Conservation (phyloP, 2,888 invertebrate genomes). For the Pseudococcus jackbeardsleyi region DNA sequence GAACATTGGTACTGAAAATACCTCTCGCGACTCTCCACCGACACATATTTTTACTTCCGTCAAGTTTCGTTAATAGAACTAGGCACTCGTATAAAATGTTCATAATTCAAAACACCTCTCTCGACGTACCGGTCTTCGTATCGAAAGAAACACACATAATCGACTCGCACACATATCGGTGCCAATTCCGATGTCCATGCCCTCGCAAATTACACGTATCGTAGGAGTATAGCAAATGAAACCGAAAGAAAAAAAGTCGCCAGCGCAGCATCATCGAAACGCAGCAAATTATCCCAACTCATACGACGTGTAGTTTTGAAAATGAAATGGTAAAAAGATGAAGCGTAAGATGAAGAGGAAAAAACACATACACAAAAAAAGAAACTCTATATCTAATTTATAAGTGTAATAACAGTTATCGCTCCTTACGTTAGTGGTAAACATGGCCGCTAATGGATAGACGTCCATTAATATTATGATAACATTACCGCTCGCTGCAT, state of each 20-base stretch:
- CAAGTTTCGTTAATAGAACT: not conserved
- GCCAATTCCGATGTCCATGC: not conserved
- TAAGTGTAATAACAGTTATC: slow-evolving; percentile 64
- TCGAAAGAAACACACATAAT: not conserved
- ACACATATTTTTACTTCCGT: not conserved
- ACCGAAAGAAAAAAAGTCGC: too few relatives aligned
- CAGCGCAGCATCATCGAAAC: not conserved
- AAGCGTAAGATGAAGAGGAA: not conserved
- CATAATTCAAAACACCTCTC: not conserved
- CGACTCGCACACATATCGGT: not conserved
- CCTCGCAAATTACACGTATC: not conserved
- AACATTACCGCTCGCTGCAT: slow-evolving; percentile 64
- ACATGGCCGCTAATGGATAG: slow-evolving; percentile 65
- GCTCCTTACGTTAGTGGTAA: slow-evolving; percentile 63
- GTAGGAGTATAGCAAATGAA: not conserved
- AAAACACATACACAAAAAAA: slow-evolving; percentile 25
- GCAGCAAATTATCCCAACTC: not conserved
- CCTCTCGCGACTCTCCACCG: not conserved
- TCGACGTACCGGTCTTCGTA: not conserved
- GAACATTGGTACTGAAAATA: too few relatives aligned
- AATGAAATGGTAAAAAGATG: not conserved
- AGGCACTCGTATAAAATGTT: not conserved
- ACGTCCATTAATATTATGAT: slow-evolving; percentile 64
- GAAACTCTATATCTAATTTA: slow-evolving; percentile 64
- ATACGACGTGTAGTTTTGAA: not conserved